These are phyloP conservation scores for Mimachlamys varia DNA, from an alignment of 2,888 invertebrate genomes.

Conservation along the genomic window DNA sequence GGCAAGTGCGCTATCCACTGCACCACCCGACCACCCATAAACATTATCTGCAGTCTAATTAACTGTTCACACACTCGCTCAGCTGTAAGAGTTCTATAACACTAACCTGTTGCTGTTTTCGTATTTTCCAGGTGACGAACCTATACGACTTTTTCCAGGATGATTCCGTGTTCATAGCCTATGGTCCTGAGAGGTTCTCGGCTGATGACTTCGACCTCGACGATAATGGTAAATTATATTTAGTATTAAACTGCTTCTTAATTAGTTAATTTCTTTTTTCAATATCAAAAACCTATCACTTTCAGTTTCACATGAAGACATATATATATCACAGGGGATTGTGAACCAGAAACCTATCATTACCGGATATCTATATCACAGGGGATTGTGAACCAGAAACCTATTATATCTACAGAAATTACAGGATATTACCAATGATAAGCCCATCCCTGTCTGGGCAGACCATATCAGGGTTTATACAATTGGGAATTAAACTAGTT, in stretches of 20 bases:
- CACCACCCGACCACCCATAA: no score
- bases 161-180: slow-evolving; percentile 97
- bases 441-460: not conserved
- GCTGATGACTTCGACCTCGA: slow-evolving; percentile 97
- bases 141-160: slow-evolving; percentile 90
- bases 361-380: not conserved
- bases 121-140: slow-evolving; percentile 82
- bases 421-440: not conserved
- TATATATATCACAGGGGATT: not conserved
- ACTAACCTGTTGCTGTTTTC: not conserved
- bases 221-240: slow-evolving; percentile 89
- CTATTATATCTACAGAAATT: not conserved
- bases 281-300: not conserved
- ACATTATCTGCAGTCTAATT: no score
- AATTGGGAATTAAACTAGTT: no score
- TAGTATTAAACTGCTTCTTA: not conserved
- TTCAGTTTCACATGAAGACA: no score
- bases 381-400: not conserved
- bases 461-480: no score
- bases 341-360: slow-evolving; percentile 25
- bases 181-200: slow-evolving; percentile 93
- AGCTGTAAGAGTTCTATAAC: no score
- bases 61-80: no score
- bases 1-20: no score
- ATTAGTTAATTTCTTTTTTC: not conserved